Conservation (phyloP, 2,888 invertebrate species). For the Parnassius apollo region DNA sequence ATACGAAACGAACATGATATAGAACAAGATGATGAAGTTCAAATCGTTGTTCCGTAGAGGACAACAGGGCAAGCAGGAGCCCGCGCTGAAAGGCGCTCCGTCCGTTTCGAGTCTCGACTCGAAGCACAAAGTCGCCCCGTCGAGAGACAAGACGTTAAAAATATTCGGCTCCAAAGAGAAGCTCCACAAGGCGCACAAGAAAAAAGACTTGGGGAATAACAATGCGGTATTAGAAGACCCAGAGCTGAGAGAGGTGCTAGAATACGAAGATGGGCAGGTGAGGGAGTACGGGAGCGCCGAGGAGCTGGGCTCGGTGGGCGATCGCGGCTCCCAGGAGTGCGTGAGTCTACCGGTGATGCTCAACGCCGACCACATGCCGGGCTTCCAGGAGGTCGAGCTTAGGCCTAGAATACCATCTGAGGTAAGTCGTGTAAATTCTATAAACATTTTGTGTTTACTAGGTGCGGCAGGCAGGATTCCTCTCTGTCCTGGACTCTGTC, state of each 20-base stretch:
- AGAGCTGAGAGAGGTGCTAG: constrained; percentile 61
- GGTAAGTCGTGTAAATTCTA: constrained; percentile 36
- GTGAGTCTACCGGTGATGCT: constrained; percentile 73
- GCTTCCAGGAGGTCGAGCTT: constrained; percentile 74
- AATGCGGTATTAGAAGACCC: constrained; percentile 77
- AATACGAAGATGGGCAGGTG: constrained; percentile 62
- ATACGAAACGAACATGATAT: constrained; percentile 63
- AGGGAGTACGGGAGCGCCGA: constrained; percentile 72
- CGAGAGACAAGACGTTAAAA: constrained; percentile 71
- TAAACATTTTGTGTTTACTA: no score
- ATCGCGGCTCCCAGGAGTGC: constrained; percentile 71
- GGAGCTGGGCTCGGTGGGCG: constrained; percentile 68
- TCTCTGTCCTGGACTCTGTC: no score
- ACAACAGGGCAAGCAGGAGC: constrained; percentile 81
- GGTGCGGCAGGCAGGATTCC: no score
- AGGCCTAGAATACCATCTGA: constrained; percentile 70
- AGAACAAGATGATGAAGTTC: constrained; percentile 91
- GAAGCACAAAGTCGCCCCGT: constrained; percentile 78
- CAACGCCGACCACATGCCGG: constrained; percentile 74
- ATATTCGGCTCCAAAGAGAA: constrained; percentile 79
- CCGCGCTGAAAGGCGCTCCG: constrained; percentile 81
- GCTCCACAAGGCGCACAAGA: constrained; percentile 72
- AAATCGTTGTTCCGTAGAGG: constrained; percentile 96
- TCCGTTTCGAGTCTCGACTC: constrained; percentile 85
- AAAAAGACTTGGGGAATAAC: constrained; percentile 72